Percentiles rank a stretch among this genome's conserved stretches.
These are phyloP conservation scores for Synanthedon vespiformis DNA, from an alignment of 2,888 invertebrate genomes.

Conservation along the genomic window DNA sequence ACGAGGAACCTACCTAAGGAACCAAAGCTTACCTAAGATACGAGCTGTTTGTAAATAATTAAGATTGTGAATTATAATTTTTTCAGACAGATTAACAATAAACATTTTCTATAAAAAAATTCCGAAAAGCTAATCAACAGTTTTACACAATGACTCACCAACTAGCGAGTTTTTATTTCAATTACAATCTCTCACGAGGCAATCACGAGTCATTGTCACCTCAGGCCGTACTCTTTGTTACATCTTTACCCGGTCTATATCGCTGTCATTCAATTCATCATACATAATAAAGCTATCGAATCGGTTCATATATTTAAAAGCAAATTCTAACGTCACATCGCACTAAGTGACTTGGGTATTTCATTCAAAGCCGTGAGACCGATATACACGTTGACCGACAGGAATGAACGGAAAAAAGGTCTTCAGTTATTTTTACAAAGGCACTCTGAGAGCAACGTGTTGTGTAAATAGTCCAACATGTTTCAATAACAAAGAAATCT, in stretches of 20 bases:
- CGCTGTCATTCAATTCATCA: constrained; percentile 41
- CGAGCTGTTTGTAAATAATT: no score
- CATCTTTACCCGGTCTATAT: constrained; percentile 41
- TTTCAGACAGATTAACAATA: no score
- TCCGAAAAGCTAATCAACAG: constrained; percentile 47
- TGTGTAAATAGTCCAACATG: constrained; percentile 70
- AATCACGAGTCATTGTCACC: constrained; percentile 67
- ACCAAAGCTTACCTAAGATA: no score
- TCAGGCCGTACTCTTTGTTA: constrained; percentile 44
- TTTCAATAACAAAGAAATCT: constrained; percentile 69
- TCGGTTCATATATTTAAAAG: constrained; percentile 53
- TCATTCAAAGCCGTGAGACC: constrained; percentile 63
- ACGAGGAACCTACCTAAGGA: no score
- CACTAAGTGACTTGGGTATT: constrained; percentile 61
- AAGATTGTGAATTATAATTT: no score
- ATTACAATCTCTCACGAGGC: constrained; percentile 55
- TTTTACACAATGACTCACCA: constrained; percentile 46
- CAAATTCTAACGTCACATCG: constrained; percentile 60
- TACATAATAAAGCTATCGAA: constrained; percentile 59
- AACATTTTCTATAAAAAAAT: constrained; percentile 2
- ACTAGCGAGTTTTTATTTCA: constrained; percentile 49
- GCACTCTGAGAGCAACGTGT: constrained; percentile 55
- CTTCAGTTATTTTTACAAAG: constrained; percentile 55
- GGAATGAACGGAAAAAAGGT: constrained; percentile 41
- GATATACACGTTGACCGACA: constrained; percentile 47